Base-by-base conservation (phyloP, 2,888 invertebrate species). In the Allophyes oxyacanthae region DNA sequence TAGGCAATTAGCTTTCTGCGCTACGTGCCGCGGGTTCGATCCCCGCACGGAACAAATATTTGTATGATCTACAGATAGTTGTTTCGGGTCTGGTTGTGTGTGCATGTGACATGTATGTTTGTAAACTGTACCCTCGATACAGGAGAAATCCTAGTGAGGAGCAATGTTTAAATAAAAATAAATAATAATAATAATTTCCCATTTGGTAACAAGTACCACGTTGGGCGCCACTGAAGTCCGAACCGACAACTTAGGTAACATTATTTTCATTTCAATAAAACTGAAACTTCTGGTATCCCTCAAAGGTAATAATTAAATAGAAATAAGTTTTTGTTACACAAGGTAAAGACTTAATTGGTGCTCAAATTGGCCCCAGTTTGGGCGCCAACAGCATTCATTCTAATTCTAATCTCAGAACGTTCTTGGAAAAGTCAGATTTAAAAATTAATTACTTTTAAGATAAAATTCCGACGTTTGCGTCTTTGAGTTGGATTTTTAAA, bases 381-480 rank as follows among this genome's bases (percentile, higher is more conserved):
- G 63, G 64, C 62, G 69, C 67, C 65, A 66, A 68, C 60, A 54
- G 41, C 34, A 40, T 51, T 70, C 44, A 67, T 74, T 60, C 48
- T 63, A 63, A 68, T 67, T 68, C 56, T 68, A 66, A 69, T 68
- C 71, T 72, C 51, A 38, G 53, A 72, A 10, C 45, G 26, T 54
- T 65, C 70, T 69, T 66, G 62, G 48, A 56, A 54, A 58, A 71
- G 72, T 73, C 62, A 51, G 72, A 70, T 75, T 81, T 78, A 81
- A 80, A 80, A 81, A 81, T 81, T 81, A 78, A 78, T 79, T 78
- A 75, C 70, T 15, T 0, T 26, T 38, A 64, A 67, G 79, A 78
- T 80, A 75, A 79, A 75, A 68, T 55, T 62, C 28, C 40, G 60
- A 38, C 49, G 59, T 55, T 66, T 59, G 40, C 65, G 56, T 48